phyloP scores from a whole-genome alignment of 2,888 invertebrate species.

The Erannis defoliaria region DNA sequence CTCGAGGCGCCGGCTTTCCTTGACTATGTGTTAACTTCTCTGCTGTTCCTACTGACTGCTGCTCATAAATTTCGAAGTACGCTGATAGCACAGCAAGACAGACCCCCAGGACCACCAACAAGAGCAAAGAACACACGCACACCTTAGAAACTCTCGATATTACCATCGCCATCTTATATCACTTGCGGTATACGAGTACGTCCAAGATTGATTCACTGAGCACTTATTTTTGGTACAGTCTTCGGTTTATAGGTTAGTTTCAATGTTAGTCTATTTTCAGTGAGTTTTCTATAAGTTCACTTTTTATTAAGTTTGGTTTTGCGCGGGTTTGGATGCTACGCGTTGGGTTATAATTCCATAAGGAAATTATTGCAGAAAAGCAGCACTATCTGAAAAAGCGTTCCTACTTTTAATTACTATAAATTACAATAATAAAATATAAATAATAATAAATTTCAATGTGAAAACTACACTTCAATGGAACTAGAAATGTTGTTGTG shows the following conservation, averaged over 20 bases:
- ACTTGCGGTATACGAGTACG: slow-evolving; percentile 31
- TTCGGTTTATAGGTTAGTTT: slow-evolving; percentile 27
- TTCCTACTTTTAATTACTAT: no score
- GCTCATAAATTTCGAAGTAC: slow-evolving; percentile 54
- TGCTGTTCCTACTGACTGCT: slow-evolving; percentile 59
- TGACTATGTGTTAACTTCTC: slow-evolving; percentile 67
- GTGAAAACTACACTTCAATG: no score
- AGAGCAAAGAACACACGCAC: slow-evolving; percentile 64
- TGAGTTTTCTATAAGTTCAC: slow-evolving; percentile 11
- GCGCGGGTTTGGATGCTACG: not conserved
- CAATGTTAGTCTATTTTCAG: slow-evolving; percentile 29
- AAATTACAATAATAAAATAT: no score
- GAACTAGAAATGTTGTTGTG: no score
- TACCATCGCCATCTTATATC: slow-evolving; percentile 73
- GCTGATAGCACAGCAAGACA: slow-evolving; percentile 70
- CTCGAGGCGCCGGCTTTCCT: slow-evolving; percentile 49
- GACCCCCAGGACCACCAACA: slow-evolving; percentile 68
- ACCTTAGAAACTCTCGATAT: slow-evolving; percentile 72
- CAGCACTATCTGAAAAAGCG: not conserved
- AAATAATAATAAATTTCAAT: no score
- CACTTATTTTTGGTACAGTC: slow-evolving; percentile 38
- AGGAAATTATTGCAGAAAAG: not conserved
- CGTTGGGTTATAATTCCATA: not conserved
- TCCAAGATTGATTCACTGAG: slow-evolving; percentile 24
- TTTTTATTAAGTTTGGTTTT: not conserved